A percentile compares a stretch with the other conserved stretches of the same genome.
Evolutionary conservation across 2,888 invertebrate genomes (phyloP).

Genomic region (Apamea crenata): DNA sequence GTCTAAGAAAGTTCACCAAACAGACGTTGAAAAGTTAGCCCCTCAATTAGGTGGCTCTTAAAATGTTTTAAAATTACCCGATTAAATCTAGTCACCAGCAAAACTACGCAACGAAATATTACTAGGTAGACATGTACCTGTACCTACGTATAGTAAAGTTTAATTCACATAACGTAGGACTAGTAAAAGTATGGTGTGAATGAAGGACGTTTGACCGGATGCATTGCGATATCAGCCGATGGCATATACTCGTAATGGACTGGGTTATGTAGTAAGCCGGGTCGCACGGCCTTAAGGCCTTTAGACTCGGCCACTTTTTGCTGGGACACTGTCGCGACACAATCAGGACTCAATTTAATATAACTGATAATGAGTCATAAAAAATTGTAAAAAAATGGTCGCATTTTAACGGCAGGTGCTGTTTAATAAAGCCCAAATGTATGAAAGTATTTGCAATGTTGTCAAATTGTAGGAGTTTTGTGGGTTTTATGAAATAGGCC

Average conservation of each 20-base stretch:
- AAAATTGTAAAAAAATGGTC: not conserved
- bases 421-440: not conserved
- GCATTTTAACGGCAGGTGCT: not conserved
- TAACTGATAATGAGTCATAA: not conserved
- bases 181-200: conserved; percentile 74
- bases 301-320: conserved; percentile 33
- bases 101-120: conserved; percentile 2
- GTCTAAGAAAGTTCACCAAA: not conserved
- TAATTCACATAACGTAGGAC: conserved; percentile 64
- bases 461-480: not conserved
- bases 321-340: conserved; percentile 11
- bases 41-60: too few species aligned
- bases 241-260: conserved; percentile 40
- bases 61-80: not conserved
- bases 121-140: not conserved
- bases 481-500: not conserved
- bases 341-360: not conserved
- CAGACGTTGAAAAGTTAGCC: not conserved
- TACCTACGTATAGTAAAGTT: conserved; percentile 26
- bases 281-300: conserved; percentile 21
- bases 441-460: not conserved
- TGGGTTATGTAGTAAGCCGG: conserved; percentile 35
- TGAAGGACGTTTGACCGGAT: conserved; percentile 76
- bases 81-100: not conserved
- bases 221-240: conserved; percentile 67